Evolutionary conservation across 2,113 vertebrate species (phyloP).

Genomic region (Neodon shergylaensis): DNA sequence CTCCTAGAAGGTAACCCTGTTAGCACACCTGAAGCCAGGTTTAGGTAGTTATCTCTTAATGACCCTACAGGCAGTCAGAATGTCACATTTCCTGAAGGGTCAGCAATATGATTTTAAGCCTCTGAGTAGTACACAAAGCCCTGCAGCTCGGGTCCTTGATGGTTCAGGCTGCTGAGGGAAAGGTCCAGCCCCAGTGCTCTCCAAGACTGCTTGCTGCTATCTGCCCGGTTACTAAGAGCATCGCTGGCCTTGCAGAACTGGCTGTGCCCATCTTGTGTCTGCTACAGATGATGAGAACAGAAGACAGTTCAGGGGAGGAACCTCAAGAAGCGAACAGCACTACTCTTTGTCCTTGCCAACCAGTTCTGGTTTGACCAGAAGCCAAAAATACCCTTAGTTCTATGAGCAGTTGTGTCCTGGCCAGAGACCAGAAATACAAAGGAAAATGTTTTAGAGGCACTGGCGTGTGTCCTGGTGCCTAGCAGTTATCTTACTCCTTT

Average conservation of each 20-base stretch:
- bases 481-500: background rate
- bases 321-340: background rate
- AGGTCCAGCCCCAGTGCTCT: background rate
- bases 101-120: background rate
- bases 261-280: background rate
- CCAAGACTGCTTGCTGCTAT: background rate
- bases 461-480: background rate
- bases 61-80: background rate
- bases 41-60: background rate
- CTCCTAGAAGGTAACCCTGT: background rate
- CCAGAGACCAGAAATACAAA: background rate
- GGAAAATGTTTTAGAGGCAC: too few relatives aligned
- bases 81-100: background rate
- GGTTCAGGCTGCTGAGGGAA: background rate
- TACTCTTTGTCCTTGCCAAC: background rate
- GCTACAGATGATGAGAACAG: background rate
- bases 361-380: background rate
- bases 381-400: background rate
- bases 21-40: background rate
- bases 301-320: background rate
- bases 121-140: background rate
- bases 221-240: background rate
- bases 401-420: background rate
- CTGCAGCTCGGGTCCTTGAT: background rate
- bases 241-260: background rate